Evolutionary conservation across 2,113 vertebrate genomes (phyloP).

Genomic region (Vulpes vulpes): DNA sequence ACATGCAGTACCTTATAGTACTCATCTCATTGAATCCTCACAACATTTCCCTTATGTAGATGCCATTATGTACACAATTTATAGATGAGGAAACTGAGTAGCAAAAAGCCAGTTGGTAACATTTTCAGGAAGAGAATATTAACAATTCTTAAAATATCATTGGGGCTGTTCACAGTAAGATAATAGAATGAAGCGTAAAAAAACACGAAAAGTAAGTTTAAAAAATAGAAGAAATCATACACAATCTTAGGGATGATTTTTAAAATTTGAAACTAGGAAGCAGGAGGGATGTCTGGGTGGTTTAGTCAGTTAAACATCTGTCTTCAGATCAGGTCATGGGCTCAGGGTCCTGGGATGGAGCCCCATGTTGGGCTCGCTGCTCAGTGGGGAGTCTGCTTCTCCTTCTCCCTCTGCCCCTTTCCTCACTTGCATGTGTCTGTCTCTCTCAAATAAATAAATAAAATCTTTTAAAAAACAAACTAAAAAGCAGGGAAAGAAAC

Average conservation of each 20-base stretch:
- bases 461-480: background rate
- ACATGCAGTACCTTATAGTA: background rate
- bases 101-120: background rate
- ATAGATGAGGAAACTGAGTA: background rate
- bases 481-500: background rate
- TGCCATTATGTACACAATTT: background rate
- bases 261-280: background rate
- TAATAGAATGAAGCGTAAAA: background rate
- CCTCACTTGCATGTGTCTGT: background rate
- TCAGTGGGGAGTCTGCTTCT: background rate
- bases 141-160: constrained; percentile 40
- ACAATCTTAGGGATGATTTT: background rate
- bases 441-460: background rate
- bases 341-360: background rate
- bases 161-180: background rate
- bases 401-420: background rate
- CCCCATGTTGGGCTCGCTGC: background rate
- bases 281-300: background rate
- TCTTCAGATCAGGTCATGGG: background rate
- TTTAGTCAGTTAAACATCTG: background rate
- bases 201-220: background rate
- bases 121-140: background rate
- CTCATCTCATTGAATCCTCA: background rate
- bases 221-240: background rate
- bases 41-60: background rate